Conservation (phyloP, 2,888 invertebrate species). For the Bellardia pandia region DNA sequence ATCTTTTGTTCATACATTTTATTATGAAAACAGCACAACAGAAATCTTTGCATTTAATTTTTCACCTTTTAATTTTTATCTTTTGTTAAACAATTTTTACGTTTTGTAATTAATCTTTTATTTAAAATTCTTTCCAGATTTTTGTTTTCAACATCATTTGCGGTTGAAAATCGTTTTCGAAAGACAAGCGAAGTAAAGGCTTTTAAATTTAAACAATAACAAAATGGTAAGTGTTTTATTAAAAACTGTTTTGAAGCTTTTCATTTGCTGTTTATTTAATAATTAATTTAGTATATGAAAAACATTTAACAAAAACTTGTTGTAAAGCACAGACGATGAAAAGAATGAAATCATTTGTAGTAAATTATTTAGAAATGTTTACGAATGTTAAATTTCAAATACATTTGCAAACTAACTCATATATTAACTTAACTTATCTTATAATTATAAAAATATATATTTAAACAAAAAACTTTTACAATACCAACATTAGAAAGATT, state of each 20-base stretch:
- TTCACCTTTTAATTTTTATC: background rate
- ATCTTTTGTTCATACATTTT: no score
- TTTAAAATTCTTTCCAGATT: conserved; percentile 45
- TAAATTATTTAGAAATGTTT: no score
- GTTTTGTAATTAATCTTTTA: background rate
- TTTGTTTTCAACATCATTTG: conserved; percentile 18
- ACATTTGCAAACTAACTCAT: no score
- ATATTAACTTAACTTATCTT: no score
- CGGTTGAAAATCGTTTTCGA: background rate
- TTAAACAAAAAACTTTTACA: no score
- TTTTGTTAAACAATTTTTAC: background rate
- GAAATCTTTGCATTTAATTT: background rate
- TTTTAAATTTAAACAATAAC: conserved; percentile 16
- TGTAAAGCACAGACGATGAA: background rate
- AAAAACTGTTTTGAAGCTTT: conserved; percentile 2
- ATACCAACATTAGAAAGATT: no score
- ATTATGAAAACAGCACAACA: no score
- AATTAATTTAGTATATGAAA: conserved; percentile 25
- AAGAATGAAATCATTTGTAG: background rate
- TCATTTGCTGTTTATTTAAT: conserved; percentile 42
- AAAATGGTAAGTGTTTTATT: conserved; percentile 60
- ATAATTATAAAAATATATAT: no score
- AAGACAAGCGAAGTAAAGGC: background rate
- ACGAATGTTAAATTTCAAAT: no score
- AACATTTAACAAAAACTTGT: conserved; percentile 14